These are phyloP conservation scores for Caenorhabditis sp. DNA, from an alignment of 2,888 invertebrate species.

Conservation along the genomic window DNA sequence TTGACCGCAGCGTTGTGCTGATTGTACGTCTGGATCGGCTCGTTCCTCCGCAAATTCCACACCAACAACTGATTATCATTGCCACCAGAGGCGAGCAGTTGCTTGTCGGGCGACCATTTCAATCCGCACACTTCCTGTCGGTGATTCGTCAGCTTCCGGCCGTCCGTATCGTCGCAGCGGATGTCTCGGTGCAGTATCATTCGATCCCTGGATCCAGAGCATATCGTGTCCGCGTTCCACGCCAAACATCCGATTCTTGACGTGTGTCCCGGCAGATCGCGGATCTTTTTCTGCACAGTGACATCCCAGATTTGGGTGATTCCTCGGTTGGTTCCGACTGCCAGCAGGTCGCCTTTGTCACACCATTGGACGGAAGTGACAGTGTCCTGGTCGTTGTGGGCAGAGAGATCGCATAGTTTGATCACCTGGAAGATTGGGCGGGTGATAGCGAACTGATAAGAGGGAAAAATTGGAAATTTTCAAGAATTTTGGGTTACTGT, in stretches of 20 bases:
- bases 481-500: too few relatives aligned
- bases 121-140: conserved; percentile 97
- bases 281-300: conserved; percentile 92
- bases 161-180: conserved; percentile 88
- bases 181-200: conserved; percentile 95
- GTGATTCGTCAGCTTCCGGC: conserved; percentile 92
- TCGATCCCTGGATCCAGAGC: conserved; percentile 92
- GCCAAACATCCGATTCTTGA: conserved; percentile 82
- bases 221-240: conserved; percentile 83
- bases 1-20: conserved; percentile 97
- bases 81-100: conserved; percentile 97
- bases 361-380: conserved; percentile 99
- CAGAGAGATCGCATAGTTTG: conserved; percentile 92
- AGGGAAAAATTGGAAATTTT: not conserved
- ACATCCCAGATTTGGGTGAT: conserved; percentile 92
- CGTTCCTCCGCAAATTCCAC: conserved; percentile 91
- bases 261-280: conserved; percentile 76
- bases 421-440: conserved; percentile 86
- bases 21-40: conserved; percentile 92
- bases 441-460: not conserved
- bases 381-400: conserved; percentile 88
- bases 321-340: conserved; percentile 90
- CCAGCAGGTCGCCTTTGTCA: conserved; percentile 95
- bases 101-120: conserved; percentile 98
- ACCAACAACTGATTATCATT: conserved; percentile 97